These are phyloP conservation scores for Calyptommatus sinebrachiatus DNA, from an alignment of 2,113 vertebrate genomes.

Conservation along the genomic window DNA sequence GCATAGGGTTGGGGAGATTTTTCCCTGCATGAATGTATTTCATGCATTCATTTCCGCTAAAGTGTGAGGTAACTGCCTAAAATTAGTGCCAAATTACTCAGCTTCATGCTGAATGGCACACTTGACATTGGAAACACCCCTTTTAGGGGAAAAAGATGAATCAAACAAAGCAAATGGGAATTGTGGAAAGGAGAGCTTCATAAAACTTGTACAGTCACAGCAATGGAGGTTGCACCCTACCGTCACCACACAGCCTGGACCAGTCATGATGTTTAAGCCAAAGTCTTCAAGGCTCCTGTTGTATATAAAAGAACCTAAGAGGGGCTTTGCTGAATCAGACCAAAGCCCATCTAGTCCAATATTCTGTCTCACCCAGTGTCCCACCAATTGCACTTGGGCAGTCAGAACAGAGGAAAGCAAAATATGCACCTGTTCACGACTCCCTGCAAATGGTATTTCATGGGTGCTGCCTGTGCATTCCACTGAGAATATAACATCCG, in stretches of 20 bases:
- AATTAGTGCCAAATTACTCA: neutral
- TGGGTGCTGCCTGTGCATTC: too few species aligned
- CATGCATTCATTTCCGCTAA: neutral
- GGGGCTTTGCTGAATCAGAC: too few species aligned
- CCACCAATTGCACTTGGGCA: too few species aligned
- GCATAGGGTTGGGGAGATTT: neutral
- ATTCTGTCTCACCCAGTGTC: too few species aligned
- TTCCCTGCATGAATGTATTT: neutral
- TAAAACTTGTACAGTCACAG: neutral
- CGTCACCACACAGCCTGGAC: neutral
- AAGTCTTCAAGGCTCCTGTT: too few species aligned
- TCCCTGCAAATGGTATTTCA: too few species aligned
- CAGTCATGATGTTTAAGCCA: slow-evolving; percentile 24
- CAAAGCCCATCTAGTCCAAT: too few species aligned
- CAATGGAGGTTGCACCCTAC: neutral
- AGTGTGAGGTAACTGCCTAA: neutral
- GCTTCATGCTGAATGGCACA: neutral
- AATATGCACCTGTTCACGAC: too few species aligned
- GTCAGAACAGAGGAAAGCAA: too few species aligned
- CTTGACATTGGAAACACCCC: neutral
- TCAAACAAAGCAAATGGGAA: neutral
- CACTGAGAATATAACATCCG: too few species aligned
- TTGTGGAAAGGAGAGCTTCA: slow-evolving; percentile 6
- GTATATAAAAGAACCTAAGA: too few species aligned
- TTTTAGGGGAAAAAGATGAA: neutral